phyloP scores from a whole-genome alignment of 2,113 vertebrate genomes.

The Cyphomyrus discorhynchus region DNA sequence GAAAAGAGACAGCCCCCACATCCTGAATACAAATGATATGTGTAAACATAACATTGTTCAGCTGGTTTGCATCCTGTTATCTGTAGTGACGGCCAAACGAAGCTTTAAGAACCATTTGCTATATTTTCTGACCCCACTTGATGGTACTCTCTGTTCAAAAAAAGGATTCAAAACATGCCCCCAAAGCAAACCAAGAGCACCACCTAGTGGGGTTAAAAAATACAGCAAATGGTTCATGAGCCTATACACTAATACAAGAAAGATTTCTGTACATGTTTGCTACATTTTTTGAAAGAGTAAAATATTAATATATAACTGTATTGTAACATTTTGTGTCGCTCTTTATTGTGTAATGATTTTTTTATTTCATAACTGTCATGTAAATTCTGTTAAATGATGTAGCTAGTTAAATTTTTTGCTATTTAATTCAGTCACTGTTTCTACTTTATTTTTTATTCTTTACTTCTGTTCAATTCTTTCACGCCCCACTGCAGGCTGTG shows the following conservation, averaged over 20 bases:
- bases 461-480: background rate
- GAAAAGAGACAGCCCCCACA: background rate
- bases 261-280: background rate
- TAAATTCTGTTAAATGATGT: background rate
- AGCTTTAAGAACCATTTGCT: background rate
- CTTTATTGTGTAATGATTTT: background rate
- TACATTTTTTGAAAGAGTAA: background rate
- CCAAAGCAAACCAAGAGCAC: background rate
- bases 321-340: background rate
- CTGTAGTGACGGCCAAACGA: background rate
- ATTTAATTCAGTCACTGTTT: background rate
- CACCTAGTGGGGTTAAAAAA: background rate
- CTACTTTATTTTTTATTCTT: background rate
- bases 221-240: background rate
- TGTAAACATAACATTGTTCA: background rate
- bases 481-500: conserved; percentile 66
- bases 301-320: background rate
- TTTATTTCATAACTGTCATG: background rate
- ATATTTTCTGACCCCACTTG: background rate
- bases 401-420: background rate
- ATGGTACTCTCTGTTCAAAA: background rate
- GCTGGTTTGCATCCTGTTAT: background rate
- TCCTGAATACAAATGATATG: background rate
- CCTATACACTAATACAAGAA: background rate
- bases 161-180: background rate